Evolutionary conservation across 2,888 invertebrate species (phyloP).

Genomic region (Patella pellucida): DNA sequence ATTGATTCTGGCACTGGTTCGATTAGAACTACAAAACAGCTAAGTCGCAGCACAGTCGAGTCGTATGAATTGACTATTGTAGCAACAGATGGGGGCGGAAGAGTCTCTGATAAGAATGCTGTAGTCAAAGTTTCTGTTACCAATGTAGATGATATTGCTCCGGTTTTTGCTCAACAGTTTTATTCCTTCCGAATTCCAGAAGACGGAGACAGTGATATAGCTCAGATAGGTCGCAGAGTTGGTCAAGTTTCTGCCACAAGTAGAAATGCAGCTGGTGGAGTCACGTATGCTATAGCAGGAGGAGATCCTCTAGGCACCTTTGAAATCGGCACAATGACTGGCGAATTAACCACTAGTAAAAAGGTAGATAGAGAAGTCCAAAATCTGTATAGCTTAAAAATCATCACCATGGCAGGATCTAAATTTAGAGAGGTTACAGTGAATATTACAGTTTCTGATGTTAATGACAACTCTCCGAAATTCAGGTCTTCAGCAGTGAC

Average conservation of each 20-base stretch:
- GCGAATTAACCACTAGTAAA: constrained; percentile 83
- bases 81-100: constrained; percentile 75
- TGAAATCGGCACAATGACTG: constrained; percentile 83
- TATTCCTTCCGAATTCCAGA: constrained; percentile 88
- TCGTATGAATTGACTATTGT: constrained; percentile 84
- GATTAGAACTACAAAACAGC: constrained; percentile 82
- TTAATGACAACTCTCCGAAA: constrained; percentile 91
- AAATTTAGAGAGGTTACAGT: constrained; percentile 85
- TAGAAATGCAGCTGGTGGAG: constrained; percentile 25
- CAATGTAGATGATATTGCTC: constrained; percentile 45
- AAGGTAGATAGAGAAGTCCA: constrained; percentile 88
- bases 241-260: constrained; percentile 77
- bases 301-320: constrained; percentile 86
- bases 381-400: constrained; percentile 82
- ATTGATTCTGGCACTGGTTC: constrained; percentile 85
- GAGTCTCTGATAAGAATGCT: constrained; percentile 42
- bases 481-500: constrained; percentile 66
- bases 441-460: constrained; percentile 85
- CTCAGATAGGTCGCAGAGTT: constrained; percentile 79
- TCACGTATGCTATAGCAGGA: constrained; percentile 76
- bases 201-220: constrained; percentile 79
- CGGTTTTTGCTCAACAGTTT: constrained; percentile 73
- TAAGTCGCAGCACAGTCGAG: constrained; percentile 85
- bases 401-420: constrained; percentile 84
- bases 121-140: constrained; percentile 54